Evolutionary conservation across 2,113 vertebrate species (phyloP).

Genomic region (Scalopus aquaticus): DNA sequence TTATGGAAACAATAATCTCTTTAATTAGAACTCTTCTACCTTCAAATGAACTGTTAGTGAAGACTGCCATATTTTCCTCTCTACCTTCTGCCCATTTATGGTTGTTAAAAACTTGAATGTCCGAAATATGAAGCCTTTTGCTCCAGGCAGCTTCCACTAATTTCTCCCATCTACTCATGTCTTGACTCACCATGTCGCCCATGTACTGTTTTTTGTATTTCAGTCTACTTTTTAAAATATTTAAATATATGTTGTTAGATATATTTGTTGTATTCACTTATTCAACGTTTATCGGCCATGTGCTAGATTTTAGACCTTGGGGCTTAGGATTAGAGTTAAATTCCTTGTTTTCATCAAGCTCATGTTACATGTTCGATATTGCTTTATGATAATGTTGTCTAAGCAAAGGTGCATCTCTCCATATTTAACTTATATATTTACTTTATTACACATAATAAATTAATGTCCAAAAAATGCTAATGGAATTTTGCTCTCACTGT

Average conservation of each 20-base stretch:
- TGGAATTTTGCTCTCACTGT: neutral
- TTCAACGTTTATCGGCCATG: neutral
- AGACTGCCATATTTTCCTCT: neutral
- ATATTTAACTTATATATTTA: neutral
- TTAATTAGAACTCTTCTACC: neutral
- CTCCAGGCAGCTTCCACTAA: neutral
- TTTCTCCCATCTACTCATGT: neutral
- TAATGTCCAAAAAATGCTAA: neutral
- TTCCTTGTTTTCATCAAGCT: neutral
- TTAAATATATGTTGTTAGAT: neutral
- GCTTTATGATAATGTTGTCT: neutral
- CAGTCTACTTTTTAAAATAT: neutral
- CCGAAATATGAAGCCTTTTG: neutral
- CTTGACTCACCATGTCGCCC: too few species aligned
- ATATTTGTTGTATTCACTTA: neutral
- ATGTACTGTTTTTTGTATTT: neutral
- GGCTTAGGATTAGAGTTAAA: neutral
- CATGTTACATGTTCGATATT: neutral
- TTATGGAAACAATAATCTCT: neutral
- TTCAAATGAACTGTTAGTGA: neutral
- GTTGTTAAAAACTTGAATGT: neutral
- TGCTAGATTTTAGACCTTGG: neutral
- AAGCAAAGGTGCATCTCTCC: neutral
- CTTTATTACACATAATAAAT: neutral
- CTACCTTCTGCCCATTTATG: neutral